Evolutionary conservation across 2,113 vertebrate species (phyloP), one percentile per base, ranked within the genome.

Genomic region (Octodon degus): DNA sequence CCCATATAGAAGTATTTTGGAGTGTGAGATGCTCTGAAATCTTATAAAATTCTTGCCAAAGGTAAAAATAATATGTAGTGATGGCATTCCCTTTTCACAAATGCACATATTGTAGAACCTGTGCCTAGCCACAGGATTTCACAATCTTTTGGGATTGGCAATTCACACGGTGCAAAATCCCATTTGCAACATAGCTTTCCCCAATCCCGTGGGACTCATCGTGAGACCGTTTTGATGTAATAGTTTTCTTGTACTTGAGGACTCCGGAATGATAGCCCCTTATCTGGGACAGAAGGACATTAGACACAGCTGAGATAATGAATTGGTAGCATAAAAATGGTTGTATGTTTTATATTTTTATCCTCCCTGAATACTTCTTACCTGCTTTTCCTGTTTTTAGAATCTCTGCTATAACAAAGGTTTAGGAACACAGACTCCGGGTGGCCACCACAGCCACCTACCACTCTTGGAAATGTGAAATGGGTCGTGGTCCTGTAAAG

Each of bases 81-180:
- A 92, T 91, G 95, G 94, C 91, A 97, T 86, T 85, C 93, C 85
- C 68, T 95, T 91, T 92, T 97, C 91, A 95, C 92, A 97, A 96
- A 97, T 94, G 96, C 91, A 95, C 95, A 89, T 93, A 81, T 96
- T 96, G 96, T 82, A 67, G 89, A 96, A 95, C 79, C 92, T 96
- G 70, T 87, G 92, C 91, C 96, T 97, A 97, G 92, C 96, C 97
- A 97, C 97, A 97, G 97, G 97, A 96, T 96, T 91, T 97, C 96
- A 90, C 94, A 58, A 94, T 97, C 97, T 97, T 95, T 68, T 16
- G 96, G 95, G 96, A 85, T 94, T 97, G 97, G 96, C 94, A 97
- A 97, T 98, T 98, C 97, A 96, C 96, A 97, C 92, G 0, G 96
- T 96, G 83, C 82, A 97, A 97, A 98, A 97, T 98, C 95, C 97